Conservation (phyloP, 2,113 vertebrate genomes). For the Misgurnus anguillicaudatus region DNA sequence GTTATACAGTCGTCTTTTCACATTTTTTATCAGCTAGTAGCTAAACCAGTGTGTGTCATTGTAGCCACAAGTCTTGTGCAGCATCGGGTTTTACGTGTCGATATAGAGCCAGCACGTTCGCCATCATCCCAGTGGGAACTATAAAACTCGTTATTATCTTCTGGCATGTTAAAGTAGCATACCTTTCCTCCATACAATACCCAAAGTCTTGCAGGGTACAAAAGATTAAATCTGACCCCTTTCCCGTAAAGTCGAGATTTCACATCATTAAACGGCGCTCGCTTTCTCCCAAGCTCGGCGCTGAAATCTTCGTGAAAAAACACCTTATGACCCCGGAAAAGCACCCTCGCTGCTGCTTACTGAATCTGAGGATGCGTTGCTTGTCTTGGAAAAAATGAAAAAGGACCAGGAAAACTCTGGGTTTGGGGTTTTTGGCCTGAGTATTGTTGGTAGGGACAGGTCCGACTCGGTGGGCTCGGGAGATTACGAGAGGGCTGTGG, state of each 20-base stretch:
- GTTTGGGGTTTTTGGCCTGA: neutral
- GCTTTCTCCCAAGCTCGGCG: neutral
- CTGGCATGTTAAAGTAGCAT: neutral
- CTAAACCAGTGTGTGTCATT: too few relatives aligned
- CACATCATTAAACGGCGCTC: neutral
- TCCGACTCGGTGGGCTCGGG: neutral
- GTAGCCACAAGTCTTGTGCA: too few relatives aligned
- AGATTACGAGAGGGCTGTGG: neutral
- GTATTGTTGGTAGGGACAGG: neutral
- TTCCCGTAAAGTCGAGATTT: neutral
- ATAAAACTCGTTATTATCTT: neutral
- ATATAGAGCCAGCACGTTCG: too few relatives aligned
- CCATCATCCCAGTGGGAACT: neutral
- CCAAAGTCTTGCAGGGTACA: neutral
- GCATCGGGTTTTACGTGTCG: too few relatives aligned
- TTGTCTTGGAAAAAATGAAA: constrained; percentile 12
- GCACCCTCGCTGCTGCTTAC: neutral
- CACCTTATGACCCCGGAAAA: neutral
- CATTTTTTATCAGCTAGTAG: too few relatives aligned
- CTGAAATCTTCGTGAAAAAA: constrained; percentile 24
- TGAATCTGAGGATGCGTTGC: constrained; percentile 1
- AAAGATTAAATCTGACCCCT: neutral
- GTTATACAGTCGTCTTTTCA: too few relatives aligned
- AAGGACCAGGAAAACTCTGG: neutral
- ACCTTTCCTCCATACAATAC: neutral